Conservation (phyloP, 2,113 vertebrate species). For the Sapajus apella region DNA sequence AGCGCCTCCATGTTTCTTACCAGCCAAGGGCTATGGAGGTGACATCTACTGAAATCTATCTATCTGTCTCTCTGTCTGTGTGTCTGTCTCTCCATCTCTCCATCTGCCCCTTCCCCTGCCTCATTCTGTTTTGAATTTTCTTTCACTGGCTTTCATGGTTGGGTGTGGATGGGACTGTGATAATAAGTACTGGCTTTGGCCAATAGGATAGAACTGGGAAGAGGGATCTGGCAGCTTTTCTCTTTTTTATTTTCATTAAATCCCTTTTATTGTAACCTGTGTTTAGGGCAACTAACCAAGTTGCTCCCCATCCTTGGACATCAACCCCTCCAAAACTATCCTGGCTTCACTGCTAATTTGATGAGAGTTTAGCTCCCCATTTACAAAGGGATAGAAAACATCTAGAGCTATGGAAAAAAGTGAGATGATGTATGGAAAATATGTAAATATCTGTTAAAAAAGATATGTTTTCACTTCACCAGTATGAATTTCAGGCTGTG, state of each 20-base stretch:
- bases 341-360: not conserved
- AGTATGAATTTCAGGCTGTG: not conserved
- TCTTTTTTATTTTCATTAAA: not conserved
- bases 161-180: not conserved
- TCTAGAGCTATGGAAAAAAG: not conserved
- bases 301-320: not conserved
- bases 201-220: not conserved
- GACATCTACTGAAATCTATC: fast-evolving
- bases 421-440: not conserved
- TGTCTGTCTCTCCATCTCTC: too few relatives aligned
- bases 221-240: not conserved
- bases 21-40: not conserved
- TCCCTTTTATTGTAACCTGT: not conserved
- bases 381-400: not conserved
- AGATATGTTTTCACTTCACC: not conserved
- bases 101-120: not conserved
- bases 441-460: not conserved
- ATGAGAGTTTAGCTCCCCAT: not conserved
- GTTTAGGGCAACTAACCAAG: not conserved
- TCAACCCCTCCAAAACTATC: not conserved
- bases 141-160: not conserved
- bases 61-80: too few relatives aligned
- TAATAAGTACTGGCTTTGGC: not conserved
- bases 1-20: not conserved
- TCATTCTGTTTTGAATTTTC: not conserved